These are phyloP conservation scores for Temnothorax ravouxi DNA, from an alignment of 2,888 invertebrate genomes.

Conservation along the genomic window DNA sequence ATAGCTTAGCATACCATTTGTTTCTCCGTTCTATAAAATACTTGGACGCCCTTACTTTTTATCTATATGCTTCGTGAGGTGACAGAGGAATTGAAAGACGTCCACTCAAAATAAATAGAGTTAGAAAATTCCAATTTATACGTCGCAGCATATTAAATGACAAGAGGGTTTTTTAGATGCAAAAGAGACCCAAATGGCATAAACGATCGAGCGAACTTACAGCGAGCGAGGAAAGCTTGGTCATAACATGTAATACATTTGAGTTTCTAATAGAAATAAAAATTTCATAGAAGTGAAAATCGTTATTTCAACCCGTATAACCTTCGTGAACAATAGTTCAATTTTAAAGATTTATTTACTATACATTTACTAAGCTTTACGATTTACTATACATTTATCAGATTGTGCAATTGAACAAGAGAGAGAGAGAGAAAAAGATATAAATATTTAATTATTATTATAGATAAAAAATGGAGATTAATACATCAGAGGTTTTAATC, in stretches of 20 bases:
- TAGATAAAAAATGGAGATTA: not conserved
- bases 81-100: constrained; percentile 16
- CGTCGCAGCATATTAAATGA: not conserved
- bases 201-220: not conserved
- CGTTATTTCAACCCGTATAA: not conserved
- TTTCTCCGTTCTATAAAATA: constrained; percentile 1
- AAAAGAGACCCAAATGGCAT: not conserved
- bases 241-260: not conserved
- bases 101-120: not conserved
- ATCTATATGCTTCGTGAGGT: not conserved
- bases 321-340: not conserved
- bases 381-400: not conserved
- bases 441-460: constrained; percentile 5
- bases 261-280: not conserved
- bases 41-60: not conserved
- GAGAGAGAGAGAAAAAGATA: not conserved
- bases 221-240: not conserved
- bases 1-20: not conserved
- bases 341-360: not conserved
- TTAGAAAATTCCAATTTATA: constrained; percentile 27
- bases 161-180: constrained; percentile 3
- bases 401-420: not conserved
- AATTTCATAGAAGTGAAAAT: not conserved
- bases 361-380: not conserved
- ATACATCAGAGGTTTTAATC: not conserved